These are phyloP conservation scores for Pipra filicauda DNA, from an alignment of 2,113 vertebrate genomes.

Conservation along the genomic window DNA sequence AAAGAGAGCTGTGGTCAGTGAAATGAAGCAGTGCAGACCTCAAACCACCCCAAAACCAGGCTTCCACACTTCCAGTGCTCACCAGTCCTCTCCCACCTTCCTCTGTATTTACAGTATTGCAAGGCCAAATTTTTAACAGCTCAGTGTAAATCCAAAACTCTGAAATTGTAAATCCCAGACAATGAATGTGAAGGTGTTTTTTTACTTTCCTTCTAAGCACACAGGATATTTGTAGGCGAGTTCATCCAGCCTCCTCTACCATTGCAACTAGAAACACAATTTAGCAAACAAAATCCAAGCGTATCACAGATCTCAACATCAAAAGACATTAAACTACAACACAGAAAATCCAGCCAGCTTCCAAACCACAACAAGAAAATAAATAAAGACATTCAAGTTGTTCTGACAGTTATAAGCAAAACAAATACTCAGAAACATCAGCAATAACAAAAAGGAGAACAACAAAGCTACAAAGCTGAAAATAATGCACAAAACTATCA, in stretches of 20 bases:
- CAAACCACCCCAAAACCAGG: not conserved
- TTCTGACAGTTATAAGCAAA: not conserved
- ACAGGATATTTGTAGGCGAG: not conserved
- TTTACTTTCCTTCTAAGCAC: not conserved
- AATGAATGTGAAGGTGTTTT: not conserved
- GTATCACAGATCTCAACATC: not conserved
- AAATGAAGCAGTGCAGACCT: accelerated
- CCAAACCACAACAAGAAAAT: not conserved
- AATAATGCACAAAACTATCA: not conserved
- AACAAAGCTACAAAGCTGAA: not conserved
- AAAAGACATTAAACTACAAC: not conserved
- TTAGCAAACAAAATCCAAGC: not conserved
- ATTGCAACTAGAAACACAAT: not conserved
- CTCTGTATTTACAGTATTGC: not conserved
- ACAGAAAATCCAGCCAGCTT: not conserved
- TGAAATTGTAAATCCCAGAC: not conserved
- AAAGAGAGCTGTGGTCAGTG: not conserved
- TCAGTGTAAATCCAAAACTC: not conserved
- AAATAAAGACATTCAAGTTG: not conserved
- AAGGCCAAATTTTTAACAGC: not conserved
- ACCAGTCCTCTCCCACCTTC: not conserved
- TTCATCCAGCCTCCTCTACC: not conserved
- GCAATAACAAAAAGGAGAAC: not conserved
- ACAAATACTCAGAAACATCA: not conserved
- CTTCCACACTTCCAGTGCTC: not conserved